Base-by-base conservation (phyloP, 2,113 vertebrate genomes). In the Acinonyx jubatus region DNA sequence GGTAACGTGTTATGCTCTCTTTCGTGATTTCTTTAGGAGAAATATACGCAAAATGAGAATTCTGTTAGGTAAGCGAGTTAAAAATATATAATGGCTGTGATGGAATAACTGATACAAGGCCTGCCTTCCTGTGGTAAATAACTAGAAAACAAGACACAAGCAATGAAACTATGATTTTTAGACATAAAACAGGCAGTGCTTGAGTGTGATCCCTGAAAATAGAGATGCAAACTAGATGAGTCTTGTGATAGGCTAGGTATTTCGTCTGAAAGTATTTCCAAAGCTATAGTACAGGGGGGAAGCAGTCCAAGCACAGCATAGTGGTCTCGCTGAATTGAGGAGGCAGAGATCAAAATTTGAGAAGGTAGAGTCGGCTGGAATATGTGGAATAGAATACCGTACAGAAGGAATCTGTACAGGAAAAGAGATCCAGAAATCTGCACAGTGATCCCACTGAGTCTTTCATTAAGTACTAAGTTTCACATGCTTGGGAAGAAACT, bases 21-120 rank as follows among this genome's bases (percentile, higher is more conserved):
- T 80, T 52, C 52, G 83, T 94, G 33, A 73, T 80, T 96, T 92
- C 25, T 87, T 83, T 87, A 85, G 48, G 86, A 89, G 38, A 90
- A 81, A 86, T 61, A 69, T 3, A 63, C 36, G 66, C 12, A 78
- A 86, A 48, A 68, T 81, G 52, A 91, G 61, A 91, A 82, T 73
- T 96, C 18, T 45, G 12, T 45, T 88, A 21, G 13, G 29, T 57
- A 76, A 94, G 14, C 27, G 80, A 45, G 18, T 41, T 92, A 78
- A 94, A 95, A 88, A 84, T 36, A 2, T 23, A 84, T 55, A 48
- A 31, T 73, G 36, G 6, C 31, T 45, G 61, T 29, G 18, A 73
- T 14, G 15, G 55, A 65, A 29, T 68, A 61, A 89, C 27, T 41
- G 41, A 83, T 7, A 16, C 9, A 33, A 93, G 66, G 13, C 65